Conservation (phyloP, 2,113 vertebrate genomes). For the Anser cygnoides region DNA sequence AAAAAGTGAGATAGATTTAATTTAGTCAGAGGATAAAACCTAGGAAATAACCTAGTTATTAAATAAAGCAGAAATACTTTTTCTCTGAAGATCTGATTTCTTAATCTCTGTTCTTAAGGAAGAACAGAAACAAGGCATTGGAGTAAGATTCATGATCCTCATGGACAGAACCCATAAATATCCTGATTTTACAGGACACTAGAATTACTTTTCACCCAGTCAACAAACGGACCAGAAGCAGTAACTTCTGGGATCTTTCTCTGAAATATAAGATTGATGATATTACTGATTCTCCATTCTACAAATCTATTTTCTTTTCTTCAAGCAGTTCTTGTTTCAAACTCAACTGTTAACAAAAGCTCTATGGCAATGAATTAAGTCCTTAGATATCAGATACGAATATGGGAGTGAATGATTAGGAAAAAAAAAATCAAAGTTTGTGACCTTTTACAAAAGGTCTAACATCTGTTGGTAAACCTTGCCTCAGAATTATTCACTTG, state of each 20-base stretch:
- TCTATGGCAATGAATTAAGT: background rate
- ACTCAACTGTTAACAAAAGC: background rate
- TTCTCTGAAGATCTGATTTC: background rate
- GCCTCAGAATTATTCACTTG: background rate
- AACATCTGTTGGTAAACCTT: background rate
- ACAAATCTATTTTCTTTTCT: background rate
- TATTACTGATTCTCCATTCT: background rate
- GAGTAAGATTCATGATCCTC: background rate
- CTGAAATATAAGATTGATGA: background rate
- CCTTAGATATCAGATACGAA: background rate
- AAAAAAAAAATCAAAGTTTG: background rate
- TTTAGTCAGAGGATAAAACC: background rate
- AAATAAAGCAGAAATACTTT: background rate
- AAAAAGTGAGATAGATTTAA: background rate
- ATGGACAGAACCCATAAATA: background rate
- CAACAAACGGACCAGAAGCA: rapidly evolving
- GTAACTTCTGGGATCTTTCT: background rate
- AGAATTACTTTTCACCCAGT: background rate
- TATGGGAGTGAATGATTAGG: background rate
- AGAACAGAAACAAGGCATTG: background rate
- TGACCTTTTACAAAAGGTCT: background rate
- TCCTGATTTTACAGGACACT: background rate
- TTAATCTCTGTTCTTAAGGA: background rate
- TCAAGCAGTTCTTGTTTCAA: background rate
- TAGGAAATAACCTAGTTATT: too few species aligned